Percentiles rank a stretch among this genome's conserved stretches.
Conservation (phyloP, 2,113 vertebrate genomes). For the Psittacara wagleri region DNA sequence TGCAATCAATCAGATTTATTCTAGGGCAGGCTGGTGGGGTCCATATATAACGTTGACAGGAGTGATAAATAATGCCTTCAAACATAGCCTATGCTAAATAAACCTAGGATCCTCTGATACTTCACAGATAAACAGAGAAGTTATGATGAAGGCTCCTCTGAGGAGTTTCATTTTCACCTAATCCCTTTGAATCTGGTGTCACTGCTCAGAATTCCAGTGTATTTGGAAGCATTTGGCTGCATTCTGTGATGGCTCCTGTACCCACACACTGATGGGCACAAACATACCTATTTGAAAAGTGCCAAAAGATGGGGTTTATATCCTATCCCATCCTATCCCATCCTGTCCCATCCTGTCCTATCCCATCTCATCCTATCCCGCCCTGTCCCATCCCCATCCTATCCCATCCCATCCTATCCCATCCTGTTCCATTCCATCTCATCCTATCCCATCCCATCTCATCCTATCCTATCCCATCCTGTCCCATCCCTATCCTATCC, state of each 20-base stretch:
- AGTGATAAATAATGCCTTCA: not conserved
- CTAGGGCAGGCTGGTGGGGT: not conserved
- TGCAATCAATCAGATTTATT: not conserved
- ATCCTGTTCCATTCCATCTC: too few relatives aligned
- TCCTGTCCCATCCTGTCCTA: too few relatives aligned
- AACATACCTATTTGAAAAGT: not conserved
- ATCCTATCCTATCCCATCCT: rapidly evolving
- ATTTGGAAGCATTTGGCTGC: not conserved
- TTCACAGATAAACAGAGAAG: not conserved
- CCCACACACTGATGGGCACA: not conserved
- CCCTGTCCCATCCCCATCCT: too few relatives aligned
- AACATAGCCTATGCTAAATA: not conserved
- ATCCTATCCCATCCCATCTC: rapidly evolving
- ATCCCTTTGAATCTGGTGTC: not conserved
- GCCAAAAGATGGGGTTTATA: not conserved
- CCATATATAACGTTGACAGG: rapidly evolving
- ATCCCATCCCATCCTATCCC: too few relatives aligned
- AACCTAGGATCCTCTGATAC: not conserved
- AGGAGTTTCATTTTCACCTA: not conserved
- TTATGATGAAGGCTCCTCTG: not conserved
- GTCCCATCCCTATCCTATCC: too few relatives aligned
- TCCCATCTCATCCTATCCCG: too few relatives aligned
- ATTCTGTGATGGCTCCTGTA: not conserved
- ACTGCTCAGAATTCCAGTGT: not conserved
- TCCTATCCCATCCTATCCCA: rapidly evolving